Conservation (phyloP, 2,797 vertebrate species). For the Eulemur albifrons region DNA sequence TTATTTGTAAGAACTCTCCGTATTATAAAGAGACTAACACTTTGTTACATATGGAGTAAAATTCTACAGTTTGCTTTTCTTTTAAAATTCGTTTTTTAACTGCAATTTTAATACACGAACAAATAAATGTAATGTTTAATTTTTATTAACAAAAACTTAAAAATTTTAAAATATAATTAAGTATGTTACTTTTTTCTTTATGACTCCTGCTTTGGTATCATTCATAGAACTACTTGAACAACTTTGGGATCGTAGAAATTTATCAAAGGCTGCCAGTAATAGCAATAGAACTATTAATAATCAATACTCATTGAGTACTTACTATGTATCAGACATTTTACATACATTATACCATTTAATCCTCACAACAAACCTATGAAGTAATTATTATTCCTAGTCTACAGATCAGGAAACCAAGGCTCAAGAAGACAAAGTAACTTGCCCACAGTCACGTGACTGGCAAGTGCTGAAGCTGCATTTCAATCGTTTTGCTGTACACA, state of each 20-base stretch:
- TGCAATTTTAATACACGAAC: background rate
- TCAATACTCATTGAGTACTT: background rate
- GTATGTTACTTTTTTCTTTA: background rate
- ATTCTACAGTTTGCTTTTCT: conserved; percentile 8
- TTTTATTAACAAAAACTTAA: background rate
- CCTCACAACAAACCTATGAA: background rate
- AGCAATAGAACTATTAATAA: background rate
- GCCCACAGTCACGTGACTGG: background rate
- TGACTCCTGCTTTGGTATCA: background rate
- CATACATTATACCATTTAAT: background rate
- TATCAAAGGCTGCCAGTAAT: background rate
- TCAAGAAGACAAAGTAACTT: background rate
- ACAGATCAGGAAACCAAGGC: background rate
- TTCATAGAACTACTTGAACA: background rate
- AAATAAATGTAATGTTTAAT: background rate
- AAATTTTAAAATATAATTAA: background rate
- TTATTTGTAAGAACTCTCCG: background rate
- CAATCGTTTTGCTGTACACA: background rate
- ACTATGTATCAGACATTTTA: background rate
- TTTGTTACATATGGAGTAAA: background rate
- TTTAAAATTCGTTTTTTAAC: background rate
- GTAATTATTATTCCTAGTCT: background rate
- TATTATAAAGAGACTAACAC: background rate
- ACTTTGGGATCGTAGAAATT: background rate
- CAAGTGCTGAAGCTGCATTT: background rate